phyloP scores from a whole-genome alignment of 2,888 invertebrate species.

The Nymphalis c-album region DNA sequence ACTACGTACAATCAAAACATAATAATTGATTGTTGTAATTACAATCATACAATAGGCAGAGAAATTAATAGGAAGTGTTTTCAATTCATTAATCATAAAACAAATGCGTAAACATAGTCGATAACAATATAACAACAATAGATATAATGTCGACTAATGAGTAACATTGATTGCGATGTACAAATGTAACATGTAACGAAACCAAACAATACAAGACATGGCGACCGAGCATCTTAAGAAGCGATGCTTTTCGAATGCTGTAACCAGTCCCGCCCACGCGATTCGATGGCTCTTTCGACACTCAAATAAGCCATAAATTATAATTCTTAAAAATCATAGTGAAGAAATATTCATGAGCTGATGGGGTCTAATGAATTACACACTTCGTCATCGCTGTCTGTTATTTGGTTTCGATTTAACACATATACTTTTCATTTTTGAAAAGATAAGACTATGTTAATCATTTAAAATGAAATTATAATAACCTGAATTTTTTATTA shows the following conservation, averaged over 20 bases:
- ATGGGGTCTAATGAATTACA: slow-evolving; percentile 33
- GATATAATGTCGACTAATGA: slow-evolving; percentile 30
- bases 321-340: slow-evolving; percentile 70
- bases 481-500: no score
- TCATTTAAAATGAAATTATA: no score
- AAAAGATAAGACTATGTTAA: neutral
- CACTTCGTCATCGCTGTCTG: slow-evolving; percentile 23
- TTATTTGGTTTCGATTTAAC: slow-evolving; percentile 22
- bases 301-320: slow-evolving; percentile 76
- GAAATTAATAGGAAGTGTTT: slow-evolving; percentile 27
- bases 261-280: slow-evolving; percentile 67
- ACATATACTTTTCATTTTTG: slow-evolving; percentile 23
- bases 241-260: slow-evolving; percentile 34
- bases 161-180: slow-evolving; percentile 28
- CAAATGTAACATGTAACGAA: slow-evolving; percentile 28
- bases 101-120: slow-evolving; percentile 10
- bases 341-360: slow-evolving; percentile 43
- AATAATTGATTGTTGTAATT: slow-evolving; percentile 8
- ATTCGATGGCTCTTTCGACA: slow-evolving; percentile 69
- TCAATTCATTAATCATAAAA: slow-evolving; percentile 27
- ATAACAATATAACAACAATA: slow-evolving; percentile 20
- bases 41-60: slow-evolving; percentile 8
- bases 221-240: slow-evolving; percentile 40
- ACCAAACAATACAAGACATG: slow-evolving; percentile 31
- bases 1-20: neutral